phyloP scores from a whole-genome alignment of 2,888 invertebrate genomes.

The Mylabris sibirica region DNA sequence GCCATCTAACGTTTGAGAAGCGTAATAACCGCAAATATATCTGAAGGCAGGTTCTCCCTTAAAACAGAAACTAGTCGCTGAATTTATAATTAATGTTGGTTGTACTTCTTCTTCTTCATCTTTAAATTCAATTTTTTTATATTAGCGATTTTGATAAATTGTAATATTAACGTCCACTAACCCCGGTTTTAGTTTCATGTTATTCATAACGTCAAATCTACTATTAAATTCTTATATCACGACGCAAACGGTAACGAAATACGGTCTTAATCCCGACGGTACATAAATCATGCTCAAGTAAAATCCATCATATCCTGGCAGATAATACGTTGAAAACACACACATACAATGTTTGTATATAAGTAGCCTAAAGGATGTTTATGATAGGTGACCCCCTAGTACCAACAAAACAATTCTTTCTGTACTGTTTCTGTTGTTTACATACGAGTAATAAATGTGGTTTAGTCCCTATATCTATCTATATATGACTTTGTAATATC shows the following conservation, averaged over 20 bases:
- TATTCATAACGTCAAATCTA: constrained; percentile 18
- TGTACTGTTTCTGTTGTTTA: constrained; percentile 54
- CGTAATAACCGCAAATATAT: too few species aligned
- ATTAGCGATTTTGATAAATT: neutral
- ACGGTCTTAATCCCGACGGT: constrained; percentile 42
- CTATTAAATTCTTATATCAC: constrained; percentile 20
- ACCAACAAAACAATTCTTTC: constrained; percentile 13
- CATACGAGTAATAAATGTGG: constrained; percentile 60
- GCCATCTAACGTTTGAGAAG: too few species aligned
- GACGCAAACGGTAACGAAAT: constrained; percentile 32
- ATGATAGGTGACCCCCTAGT: constrained; percentile 46
- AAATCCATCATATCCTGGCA: constrained; percentile 53
- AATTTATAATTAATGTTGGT: neutral
- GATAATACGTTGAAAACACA: constrained; percentile 54
- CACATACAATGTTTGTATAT: constrained; percentile 19
- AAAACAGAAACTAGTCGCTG: too few species aligned
- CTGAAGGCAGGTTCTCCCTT: too few species aligned
- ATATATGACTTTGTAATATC: constrained; percentile 15
- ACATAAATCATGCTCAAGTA: constrained; percentile 53
- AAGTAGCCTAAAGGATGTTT: constrained; percentile 49
- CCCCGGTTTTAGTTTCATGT: neutral
- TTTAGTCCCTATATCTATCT: constrained; percentile 44
- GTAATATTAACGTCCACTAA: constrained; percentile 4
- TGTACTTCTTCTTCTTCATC: too few species aligned
- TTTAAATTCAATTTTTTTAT: neutral